Evolutionary conservation across 2,113 vertebrate genomes (phyloP), one percentile per base, ranked within the genome.

Genomic region (Panthera tigris): DNA sequence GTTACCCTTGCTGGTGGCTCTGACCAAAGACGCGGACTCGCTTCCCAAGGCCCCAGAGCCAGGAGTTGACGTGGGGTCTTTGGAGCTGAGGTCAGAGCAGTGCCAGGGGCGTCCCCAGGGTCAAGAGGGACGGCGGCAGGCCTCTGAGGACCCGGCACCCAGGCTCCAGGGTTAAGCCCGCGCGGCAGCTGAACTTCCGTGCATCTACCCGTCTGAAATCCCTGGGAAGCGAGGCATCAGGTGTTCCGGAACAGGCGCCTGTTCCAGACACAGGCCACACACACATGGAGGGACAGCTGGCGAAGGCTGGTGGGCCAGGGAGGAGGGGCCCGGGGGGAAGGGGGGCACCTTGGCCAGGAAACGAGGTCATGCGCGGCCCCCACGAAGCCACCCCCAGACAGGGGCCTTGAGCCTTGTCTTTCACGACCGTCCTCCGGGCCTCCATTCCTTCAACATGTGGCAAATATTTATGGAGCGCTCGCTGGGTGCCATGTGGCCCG

Each of bases 91-190:
- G 31, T 33, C 31, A 74, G 82, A 76, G 31, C 29, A 2, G 29
- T 3, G 89, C 45, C 95, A 86, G 71, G n/a, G n/a, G 69, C 31
- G 55, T 50, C 4, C 0, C 3, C 0, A 0, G 73, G 95, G 97
- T 97, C 94, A 91, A n/a, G 81, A 93, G 93, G 88, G 63, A 31
- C 0, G 0, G 71, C 15, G 14, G 8, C 50, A 14, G 97, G 95
- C 96, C 94, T 97, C 96, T 97, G 95, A 97, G 87, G 88, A 92
- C 87, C 96, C 7, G 95, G 97, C 95, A 48, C 83, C 89, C 94
- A 68, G 98, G 97, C 97, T 98, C 98, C 97, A 89, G 82, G 98
- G 97, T 96, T 98, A 97, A 98, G 97, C 97, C 93, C 0, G 0
- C 0, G 45, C 12, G 52, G 93, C 97, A 98, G 98, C 98, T 97